Conservation (phyloP, 2,888 invertebrate species). For the Zelleria hepariella region DNA sequence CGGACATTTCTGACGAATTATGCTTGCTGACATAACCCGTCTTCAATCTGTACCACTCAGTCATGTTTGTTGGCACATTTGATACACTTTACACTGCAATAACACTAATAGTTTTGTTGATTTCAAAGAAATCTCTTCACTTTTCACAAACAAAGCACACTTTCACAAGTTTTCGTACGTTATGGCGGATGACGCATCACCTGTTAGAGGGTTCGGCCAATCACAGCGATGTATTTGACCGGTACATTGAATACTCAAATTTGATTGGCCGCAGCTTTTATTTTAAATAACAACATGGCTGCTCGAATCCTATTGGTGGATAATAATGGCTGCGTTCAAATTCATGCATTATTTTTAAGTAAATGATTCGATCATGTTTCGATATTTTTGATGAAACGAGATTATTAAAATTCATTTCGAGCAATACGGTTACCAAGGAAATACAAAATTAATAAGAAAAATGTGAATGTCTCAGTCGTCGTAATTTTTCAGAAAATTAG, state of each 20-base stretch:
- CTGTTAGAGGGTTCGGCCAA: slow-evolving; percentile 49
- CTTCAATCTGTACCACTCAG: slow-evolving; percentile 63
- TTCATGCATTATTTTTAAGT: no score
- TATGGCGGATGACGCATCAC: slow-evolving; percentile 71
- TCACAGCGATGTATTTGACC: slow-evolving; percentile 44
- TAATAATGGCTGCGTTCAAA: slow-evolving; percentile 29
- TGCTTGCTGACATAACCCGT: slow-evolving; percentile 42
- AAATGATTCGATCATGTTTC: no score
- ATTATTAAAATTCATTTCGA: no score
- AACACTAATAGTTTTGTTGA: not conserved
- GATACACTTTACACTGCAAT: slow-evolving; percentile 28
- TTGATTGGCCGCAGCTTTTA: slow-evolving; percentile 38
- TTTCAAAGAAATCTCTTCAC: not conserved
- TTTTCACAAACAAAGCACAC: slow-evolving; percentile 44
- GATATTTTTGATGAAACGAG: no score
- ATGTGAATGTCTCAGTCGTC: no score
- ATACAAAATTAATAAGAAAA: no score
- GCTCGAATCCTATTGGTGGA: slow-evolving; percentile 19
- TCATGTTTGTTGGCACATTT: slow-evolving; percentile 48
- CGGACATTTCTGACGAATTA: slow-evolving; percentile 69
- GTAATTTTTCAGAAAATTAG: no score
- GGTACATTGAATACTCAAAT: slow-evolving; percentile 46
- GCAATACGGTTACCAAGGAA: no score
- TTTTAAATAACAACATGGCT: slow-evolving; percentile 34
- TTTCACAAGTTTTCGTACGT: slow-evolving; percentile 52